Conservation (phyloP, 2,113 vertebrate genomes). For the Tympanuchus pallidicinctus region DNA sequence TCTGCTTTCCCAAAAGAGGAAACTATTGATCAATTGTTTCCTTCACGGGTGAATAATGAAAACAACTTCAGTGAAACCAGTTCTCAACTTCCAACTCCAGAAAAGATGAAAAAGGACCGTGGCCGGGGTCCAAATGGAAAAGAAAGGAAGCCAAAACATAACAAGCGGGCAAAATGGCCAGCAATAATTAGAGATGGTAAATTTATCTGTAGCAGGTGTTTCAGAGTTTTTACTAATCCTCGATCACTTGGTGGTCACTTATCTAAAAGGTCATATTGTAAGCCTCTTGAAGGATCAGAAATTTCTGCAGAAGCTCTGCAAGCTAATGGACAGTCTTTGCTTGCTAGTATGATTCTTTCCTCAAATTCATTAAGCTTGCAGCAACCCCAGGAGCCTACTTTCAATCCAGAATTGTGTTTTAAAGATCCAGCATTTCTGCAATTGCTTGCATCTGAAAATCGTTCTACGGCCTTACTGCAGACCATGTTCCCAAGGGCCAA, state of each 20-base stretch:
- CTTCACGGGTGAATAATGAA: conserved; percentile 63
- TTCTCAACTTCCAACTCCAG: conserved; percentile 54
- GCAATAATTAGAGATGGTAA: conserved; percentile 94
- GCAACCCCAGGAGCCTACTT: conserved; percentile 76
- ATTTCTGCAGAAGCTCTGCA: conserved; percentile 83
- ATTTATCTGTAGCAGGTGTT: conserved; percentile 94
- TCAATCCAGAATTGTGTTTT: conserved; percentile 75
- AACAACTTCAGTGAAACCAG: conserved; percentile 68
- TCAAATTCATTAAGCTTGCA: conserved; percentile 80
- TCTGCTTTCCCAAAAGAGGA: conserved; percentile 80
- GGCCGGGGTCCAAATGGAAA: conserved; percentile 70
- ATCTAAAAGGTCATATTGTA: conserved; percentile 91
- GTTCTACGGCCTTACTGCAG: conserved; percentile 78
- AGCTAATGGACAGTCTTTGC: conserved; percentile 82
- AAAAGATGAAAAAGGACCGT: conserved; percentile 72
- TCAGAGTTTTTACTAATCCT: conserved; percentile 89
- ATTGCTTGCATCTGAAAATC: conserved; percentile 78
- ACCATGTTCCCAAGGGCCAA: conserved; percentile 79
- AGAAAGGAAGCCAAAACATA: conserved; percentile 84
- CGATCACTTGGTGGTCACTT: conserved; percentile 96
- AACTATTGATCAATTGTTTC: conserved; percentile 71
- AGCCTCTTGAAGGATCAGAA: conserved; percentile 88
- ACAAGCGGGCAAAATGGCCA: conserved; percentile 91
- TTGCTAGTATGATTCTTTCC: conserved; percentile 90
- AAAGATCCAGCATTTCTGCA: conserved; percentile 83